Base-by-base conservation (phyloP, 2,888 invertebrate species). In the Cosmia pyralina region DNA sequence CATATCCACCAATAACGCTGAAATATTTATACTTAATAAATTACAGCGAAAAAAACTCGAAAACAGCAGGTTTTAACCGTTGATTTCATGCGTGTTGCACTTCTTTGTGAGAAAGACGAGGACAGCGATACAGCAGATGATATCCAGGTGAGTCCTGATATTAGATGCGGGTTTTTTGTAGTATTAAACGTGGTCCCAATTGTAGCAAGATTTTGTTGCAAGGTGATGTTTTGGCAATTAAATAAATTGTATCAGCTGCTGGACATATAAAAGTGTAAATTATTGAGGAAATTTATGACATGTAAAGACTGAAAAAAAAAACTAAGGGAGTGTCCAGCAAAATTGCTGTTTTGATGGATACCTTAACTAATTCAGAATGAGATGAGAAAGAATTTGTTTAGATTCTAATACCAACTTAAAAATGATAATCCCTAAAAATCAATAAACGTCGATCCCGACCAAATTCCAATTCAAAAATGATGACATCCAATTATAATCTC, bases 401-500 rank as follows among this genome's bases (percentile, higher is more conserved):
- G 17, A 8, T 17, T n/a, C n/a, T n/a, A n/a, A n/a, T n/a, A n/a
- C n/a, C n/a, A n/a, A 34, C 48, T 34, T 34, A 41, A 52, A 50
- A 60, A 78, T 63, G 48, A 48, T 57, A 59, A 74, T 74, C 44
- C 52, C n/a, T 55, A 52, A 75, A 64, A 59, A 58, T 74, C 58
- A 58, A 69, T 67, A 72, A 34, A 75, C 60, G 55, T 69, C 78
- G 10, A 38, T 64, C 57, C 15, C 67, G 22, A 53, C 50, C 68
- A 60, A 67, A 79, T 74, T 71, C 34, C 41, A 67, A 72, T 59
- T 57, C 1, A 22, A 63, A 75, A 83, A 66, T 75, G 58, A 82
- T 85, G 82, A 77, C 69, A 59, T 76, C 71, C 46, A 78, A 80
- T 85, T 85, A 82, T 73, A 80, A 71, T 2, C n/a, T 77, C 69